phyloP scores from a whole-genome alignment of 2,888 invertebrate species.

The Hypena proboscidalis region DNA sequence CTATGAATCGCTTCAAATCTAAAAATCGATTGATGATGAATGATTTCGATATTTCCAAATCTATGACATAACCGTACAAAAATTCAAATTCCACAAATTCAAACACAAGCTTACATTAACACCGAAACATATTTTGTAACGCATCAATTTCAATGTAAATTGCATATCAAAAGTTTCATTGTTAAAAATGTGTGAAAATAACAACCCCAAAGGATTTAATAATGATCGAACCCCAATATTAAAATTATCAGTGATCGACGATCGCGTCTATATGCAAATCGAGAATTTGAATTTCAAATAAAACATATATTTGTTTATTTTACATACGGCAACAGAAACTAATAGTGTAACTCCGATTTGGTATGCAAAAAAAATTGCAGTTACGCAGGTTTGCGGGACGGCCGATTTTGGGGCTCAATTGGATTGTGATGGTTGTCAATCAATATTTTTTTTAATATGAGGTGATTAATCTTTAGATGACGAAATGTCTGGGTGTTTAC shows the following conservation, averaged over 20 bases:
- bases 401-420: conserved; percentile 50
- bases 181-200: conserved; percentile 52
- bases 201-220: conserved; percentile 46
- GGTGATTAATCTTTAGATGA: no score
- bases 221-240: conserved; percentile 60
- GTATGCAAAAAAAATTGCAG: conserved; percentile 69
- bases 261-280: conserved; percentile 82
- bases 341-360: conserved; percentile 66
- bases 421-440: conserved; percentile 69
- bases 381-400: conserved; percentile 50
- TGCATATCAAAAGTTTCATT: conserved; percentile 41
- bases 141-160: conserved; percentile 37
- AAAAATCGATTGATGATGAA: no score
- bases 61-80: no score
- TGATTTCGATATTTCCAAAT: no score
- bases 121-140: no score
- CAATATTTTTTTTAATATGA: conserved; percentile 28
- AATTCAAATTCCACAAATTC: no score
- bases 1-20: no score
- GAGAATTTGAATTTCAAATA: conserved; percentile 80
- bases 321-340: conserved; percentile 68
- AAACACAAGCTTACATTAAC: no score
- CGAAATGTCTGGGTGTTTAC: no score
- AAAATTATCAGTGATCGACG: conserved; percentile 73
- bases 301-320: conserved; percentile 70